Percentiles rank a stretch among this genome's conserved stretches.
These are phyloP conservation scores for Enteromius viviparus DNA, from an alignment of 2,797 vertebrate species.

Conservation along the genomic window DNA sequence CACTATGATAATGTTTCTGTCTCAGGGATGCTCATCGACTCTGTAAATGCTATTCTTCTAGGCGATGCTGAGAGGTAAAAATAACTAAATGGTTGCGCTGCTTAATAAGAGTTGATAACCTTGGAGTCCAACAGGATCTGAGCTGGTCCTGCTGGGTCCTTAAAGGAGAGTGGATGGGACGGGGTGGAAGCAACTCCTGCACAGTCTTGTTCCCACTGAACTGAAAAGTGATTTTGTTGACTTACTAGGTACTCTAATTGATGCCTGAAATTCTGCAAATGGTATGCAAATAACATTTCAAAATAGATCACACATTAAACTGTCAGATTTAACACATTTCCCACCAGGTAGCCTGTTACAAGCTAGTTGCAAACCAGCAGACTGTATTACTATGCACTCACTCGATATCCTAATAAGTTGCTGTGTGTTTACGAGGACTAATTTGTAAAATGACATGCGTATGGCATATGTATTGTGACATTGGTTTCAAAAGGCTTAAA, in stretches of 20 bases:
- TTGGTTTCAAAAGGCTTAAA: not conserved
- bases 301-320: not conserved
- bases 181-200: not conserved
- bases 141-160: constrained; percentile 21
- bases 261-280: not conserved
- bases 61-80: not conserved
- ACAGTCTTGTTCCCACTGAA: not conserved
- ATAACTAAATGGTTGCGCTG: constrained; percentile 15
- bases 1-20: constrained; percentile 3
- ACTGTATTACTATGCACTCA: not conserved
- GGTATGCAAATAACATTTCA: not conserved
- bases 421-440: too few relatives aligned
- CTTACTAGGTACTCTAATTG: not conserved
- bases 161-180: not conserved
- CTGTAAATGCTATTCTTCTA: not conserved
- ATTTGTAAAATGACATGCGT: not conserved
- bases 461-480: not conserved
- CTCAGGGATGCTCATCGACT: not conserved
- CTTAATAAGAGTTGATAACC: constrained; percentile 44
- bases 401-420: not conserved
- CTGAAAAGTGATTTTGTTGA: not conserved
- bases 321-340: not conserved
- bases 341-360: not conserved
- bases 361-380: not conserved
- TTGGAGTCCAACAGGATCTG: constrained; percentile 41